Conservation (phyloP, 2,888 invertebrate genomes). For the Caenorhabditis sp. region DNA sequence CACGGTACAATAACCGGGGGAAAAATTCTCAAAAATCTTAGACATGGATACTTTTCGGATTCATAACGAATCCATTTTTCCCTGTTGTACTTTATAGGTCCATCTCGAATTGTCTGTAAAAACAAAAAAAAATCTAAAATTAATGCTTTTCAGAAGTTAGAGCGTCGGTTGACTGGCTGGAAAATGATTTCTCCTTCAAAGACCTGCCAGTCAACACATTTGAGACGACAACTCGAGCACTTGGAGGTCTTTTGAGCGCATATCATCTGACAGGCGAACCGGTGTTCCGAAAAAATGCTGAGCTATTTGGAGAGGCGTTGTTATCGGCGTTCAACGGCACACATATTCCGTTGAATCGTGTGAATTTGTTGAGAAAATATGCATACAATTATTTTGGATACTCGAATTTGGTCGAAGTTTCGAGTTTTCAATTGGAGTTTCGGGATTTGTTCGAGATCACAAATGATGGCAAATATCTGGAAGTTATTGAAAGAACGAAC, state of each 20-base stretch:
- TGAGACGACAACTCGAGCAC: slow-evolving; percentile 67
- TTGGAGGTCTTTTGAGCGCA: slow-evolving; percentile 83
- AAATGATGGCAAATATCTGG: slow-evolving; percentile 84
- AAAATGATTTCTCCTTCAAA: slow-evolving; percentile 82
- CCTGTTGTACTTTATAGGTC: too few species aligned
- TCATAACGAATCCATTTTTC: too few species aligned
- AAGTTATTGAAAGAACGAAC: slow-evolving; percentile 84
- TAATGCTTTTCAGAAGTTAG: slow-evolving; percentile 78
- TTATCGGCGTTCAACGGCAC: slow-evolving; percentile 53
- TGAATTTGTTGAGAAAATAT: slow-evolving; percentile 78
- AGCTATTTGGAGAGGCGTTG: slow-evolving; percentile 71
- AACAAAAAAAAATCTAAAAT: slow-evolving; percentile 80
- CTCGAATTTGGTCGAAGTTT: slow-evolving; percentile 96
- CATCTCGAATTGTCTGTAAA: too few species aligned
- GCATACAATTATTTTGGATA: slow-evolving; percentile 78
- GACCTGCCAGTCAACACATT: slow-evolving; percentile 62
- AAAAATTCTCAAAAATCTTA: too few species aligned
- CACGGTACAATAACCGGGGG: too few species aligned
- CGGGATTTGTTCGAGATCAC: slow-evolving; percentile 85
- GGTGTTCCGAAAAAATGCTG: slow-evolving; percentile 56
- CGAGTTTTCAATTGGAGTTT: slow-evolving; percentile 94
- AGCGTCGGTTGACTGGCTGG: slow-evolving; percentile 89
- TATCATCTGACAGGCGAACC: slow-evolving; percentile 84
- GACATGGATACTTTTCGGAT: too few species aligned
- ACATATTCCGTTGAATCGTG: slow-evolving; percentile 85